phyloP scores from a whole-genome alignment of 2,113 vertebrate genomes.

The Elephas maximus region DNA sequence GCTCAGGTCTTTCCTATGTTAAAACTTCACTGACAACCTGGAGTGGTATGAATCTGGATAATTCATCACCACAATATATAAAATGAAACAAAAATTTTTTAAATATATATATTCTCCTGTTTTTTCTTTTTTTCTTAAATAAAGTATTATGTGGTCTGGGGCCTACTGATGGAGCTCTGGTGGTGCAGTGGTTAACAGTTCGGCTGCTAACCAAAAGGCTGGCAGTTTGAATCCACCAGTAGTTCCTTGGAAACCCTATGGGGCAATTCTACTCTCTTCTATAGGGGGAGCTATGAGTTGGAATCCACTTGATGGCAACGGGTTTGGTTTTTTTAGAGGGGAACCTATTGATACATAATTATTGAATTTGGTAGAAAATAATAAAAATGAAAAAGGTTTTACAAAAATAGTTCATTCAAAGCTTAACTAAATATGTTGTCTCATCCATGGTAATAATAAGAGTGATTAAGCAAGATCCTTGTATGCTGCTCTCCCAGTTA shows the following conservation, averaged over 20 bases:
- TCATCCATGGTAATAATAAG: neutral
- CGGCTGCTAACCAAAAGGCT: no score
- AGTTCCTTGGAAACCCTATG: no score
- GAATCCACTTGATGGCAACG: no score
- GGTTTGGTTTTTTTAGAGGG: no score
- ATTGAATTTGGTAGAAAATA: neutral
- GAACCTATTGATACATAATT: fast-evolving
- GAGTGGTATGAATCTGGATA: neutral
- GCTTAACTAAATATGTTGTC: neutral
- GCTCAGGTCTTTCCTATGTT: neutral
- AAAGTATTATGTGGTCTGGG: neutral
- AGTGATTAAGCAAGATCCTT: neutral
- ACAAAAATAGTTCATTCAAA: neutral
- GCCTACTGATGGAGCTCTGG: neutral
- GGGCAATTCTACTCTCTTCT: no score
- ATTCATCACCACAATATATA: neutral
- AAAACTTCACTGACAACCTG: neutral
- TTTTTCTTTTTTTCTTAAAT: neutral
- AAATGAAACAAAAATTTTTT: neutral
- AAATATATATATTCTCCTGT: neutral
- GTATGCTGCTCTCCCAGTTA: neutral
- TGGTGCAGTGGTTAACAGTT: no score
- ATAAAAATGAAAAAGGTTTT: neutral
- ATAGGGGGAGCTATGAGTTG: no score
- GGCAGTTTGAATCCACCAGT: no score